phyloP scores from a whole-genome alignment of 2,113 vertebrate genomes.

The Spea multiplicata region DNA sequence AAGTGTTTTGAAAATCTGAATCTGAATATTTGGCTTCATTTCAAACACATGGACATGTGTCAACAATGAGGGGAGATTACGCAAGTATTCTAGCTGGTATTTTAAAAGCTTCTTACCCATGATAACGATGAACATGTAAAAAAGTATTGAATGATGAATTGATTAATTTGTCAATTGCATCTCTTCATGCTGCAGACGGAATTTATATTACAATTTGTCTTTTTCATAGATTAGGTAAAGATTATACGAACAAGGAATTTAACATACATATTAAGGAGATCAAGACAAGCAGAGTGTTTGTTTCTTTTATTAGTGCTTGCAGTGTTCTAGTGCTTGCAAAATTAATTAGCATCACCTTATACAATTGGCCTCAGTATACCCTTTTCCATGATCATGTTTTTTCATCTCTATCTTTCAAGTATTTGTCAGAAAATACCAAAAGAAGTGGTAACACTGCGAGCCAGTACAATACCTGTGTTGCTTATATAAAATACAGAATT shows the following conservation, averaged over 20 bases:
- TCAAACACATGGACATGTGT: slow-evolving; percentile 23
- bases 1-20: background rate
- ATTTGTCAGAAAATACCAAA: slow-evolving; percentile 30
- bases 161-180: slow-evolving; percentile 7
- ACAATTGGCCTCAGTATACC: slow-evolving; percentile 5
- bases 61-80: slow-evolving; percentile 9
- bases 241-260: background rate
- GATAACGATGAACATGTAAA: background rate
- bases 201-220: slow-evolving; percentile 14
- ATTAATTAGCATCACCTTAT: slow-evolving; percentile 38
- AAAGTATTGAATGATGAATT: background rate
- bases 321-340: slow-evolving; percentile 20
- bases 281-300: slow-evolving; percentile 18
- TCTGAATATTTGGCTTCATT: slow-evolving; percentile 4
- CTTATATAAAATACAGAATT: background rate
- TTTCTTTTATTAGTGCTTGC: slow-evolving; percentile 14
- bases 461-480: background rate
- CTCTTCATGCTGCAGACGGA: background rate
- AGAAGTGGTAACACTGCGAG: background rate
- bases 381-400: slow-evolving; percentile 7
- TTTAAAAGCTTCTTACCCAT: slow-evolving; percentile 1
- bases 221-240: background rate
- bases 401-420: slow-evolving; percentile 31
- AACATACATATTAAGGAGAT: slow-evolving; percentile 9
- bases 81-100: background rate